Percentiles rank a stretch among this genome's conserved stretches.
Evolutionary conservation across 2,797 vertebrate genomes (phyloP).

Genomic region (Artibeus lituratus): DNA sequence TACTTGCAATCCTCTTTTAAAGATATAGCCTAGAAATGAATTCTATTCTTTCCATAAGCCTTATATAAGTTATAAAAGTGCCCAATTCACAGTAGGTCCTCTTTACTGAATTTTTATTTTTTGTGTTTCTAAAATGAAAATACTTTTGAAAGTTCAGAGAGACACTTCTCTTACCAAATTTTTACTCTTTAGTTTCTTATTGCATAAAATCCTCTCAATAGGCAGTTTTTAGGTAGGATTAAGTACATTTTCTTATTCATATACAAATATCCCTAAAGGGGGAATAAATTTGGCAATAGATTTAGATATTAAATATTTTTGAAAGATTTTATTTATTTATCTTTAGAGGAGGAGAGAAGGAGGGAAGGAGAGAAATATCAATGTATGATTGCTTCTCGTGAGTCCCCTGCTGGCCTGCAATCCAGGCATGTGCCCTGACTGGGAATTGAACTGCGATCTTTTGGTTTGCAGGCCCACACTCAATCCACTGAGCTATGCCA

Average conservation of each 20-base stretch:
- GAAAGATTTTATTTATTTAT: too few relatives aligned
- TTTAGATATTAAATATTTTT: not conserved
- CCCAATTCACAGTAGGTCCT: not conserved
- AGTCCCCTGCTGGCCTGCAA: too few relatives aligned
- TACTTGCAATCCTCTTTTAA: not conserved
- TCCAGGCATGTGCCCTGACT: too few relatives aligned
- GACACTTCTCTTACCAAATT: not conserved
- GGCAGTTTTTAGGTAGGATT: not conserved
- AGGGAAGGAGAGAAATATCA: too few relatives aligned
- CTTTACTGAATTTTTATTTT: not conserved
- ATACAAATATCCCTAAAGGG: not conserved
- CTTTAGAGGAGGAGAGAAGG: too few relatives aligned
- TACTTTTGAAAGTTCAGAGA: not conserved
- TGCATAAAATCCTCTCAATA: not conserved
- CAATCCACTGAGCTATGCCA: too few relatives aligned
- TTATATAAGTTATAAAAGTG: not conserved
- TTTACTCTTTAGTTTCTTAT: not conserved
- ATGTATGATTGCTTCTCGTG: too few relatives aligned
- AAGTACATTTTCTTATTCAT: not conserved
- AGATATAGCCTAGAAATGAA: not conserved
- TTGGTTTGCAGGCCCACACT: too few relatives aligned
- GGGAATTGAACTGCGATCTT: too few relatives aligned
- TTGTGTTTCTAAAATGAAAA: not conserved
- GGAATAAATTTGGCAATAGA: not conserved
- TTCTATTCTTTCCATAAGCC: not conserved